Percentiles rank a stretch among this genome's conserved stretches.
phyloP scores from a whole-genome alignment of 2,797 vertebrate species.

The Siniperca scherzeri region DNA sequence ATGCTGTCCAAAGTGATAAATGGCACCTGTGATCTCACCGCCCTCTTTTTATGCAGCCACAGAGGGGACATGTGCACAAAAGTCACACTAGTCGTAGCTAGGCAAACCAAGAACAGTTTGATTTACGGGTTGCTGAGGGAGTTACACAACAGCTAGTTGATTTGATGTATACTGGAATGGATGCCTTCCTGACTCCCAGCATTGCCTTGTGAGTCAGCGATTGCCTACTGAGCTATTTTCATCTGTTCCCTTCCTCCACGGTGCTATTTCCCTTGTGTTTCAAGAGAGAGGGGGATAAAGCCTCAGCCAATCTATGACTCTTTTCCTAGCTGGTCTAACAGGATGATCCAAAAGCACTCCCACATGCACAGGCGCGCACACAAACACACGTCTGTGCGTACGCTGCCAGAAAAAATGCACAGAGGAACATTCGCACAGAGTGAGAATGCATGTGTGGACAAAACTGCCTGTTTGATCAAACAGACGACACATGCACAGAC shows the following conservation, averaged over 20 bases:
- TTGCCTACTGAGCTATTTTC: constrained; percentile 87
- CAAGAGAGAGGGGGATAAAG: constrained; percentile 66
- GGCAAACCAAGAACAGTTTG: constrained; percentile 28
- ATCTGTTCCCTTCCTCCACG: constrained; percentile 80
- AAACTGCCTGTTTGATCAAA: constrained; percentile 36
- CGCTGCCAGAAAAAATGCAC: constrained; percentile 31
- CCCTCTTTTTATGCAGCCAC: constrained; percentile 50
- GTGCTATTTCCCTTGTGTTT: constrained; percentile 78
- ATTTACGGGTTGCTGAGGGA: constrained; percentile 56
- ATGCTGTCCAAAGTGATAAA: constrained; percentile 74
- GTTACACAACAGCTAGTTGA: constrained; percentile 74
- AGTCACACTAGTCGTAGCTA: constrained; percentile 23
- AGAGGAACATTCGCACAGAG: background rate
- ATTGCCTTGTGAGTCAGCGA: constrained; percentile 82
- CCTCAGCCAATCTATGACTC: constrained; percentile 72
- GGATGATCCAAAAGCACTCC: constrained; percentile 81
- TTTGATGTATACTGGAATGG: constrained; percentile 71
- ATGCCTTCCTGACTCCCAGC: constrained; percentile 74
- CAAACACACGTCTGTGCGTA: constrained; percentile 50
- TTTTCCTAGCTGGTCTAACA: constrained; percentile 69
- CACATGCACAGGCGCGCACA: constrained; percentile 50
- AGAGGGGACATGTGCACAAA: constrained; percentile 34
- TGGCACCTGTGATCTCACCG: constrained; percentile 62
- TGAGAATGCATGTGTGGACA: constrained; percentile 33
- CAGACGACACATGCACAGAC: constrained; percentile 19